A percentile compares a stretch with the other conserved stretches of the same genome.
phyloP scores from a whole-genome alignment of 1,140 invertebrate genomes.

The Harpegnathos saltator region DNA sequence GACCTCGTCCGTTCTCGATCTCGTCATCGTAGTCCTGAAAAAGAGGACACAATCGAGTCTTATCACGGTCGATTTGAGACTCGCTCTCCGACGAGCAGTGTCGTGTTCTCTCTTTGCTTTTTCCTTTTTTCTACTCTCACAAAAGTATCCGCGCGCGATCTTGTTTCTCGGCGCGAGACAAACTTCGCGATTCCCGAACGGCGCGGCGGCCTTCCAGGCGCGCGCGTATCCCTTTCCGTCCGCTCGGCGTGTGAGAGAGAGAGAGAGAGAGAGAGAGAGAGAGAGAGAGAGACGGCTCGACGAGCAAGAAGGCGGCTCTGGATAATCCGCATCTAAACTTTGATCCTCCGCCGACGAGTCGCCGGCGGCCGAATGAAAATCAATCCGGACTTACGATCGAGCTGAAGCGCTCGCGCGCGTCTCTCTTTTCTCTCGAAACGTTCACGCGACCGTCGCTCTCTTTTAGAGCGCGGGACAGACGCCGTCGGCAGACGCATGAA shows the following conservation, averaged over 20 bases:
- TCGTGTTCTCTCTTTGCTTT: not conserved
- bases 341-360: too few species aligned
- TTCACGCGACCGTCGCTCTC: too few species aligned
- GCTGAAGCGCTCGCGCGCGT: too few species aligned
- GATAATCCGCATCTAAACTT: too few species aligned
- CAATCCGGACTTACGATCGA: too few species aligned
- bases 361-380: too few species aligned
- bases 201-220: slow-evolving; percentile 1
- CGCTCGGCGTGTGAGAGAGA: not conserved
- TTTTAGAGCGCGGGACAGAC: too few species aligned
- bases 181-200: slow-evolving; percentile 38
- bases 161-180: slow-evolving; percentile 28
- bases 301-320: too few species aligned
- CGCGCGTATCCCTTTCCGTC: slow-evolving; percentile 39
- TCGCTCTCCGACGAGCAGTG: not conserved
- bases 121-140: slow-evolving; percentile 15
- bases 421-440: too few species aligned
- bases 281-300: too few species aligned
- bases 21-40: slow-evolving; percentile 85
- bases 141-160: not conserved
- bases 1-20: slow-evolving; percentile 81
- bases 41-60: slow-evolving; percentile 61
- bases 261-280: too few species aligned
- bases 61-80: slow-evolving; percentile 21
- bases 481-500: too few species aligned